Conservation (phyloP, 2,113 vertebrate species). For the Cichladusa arquata region DNA sequence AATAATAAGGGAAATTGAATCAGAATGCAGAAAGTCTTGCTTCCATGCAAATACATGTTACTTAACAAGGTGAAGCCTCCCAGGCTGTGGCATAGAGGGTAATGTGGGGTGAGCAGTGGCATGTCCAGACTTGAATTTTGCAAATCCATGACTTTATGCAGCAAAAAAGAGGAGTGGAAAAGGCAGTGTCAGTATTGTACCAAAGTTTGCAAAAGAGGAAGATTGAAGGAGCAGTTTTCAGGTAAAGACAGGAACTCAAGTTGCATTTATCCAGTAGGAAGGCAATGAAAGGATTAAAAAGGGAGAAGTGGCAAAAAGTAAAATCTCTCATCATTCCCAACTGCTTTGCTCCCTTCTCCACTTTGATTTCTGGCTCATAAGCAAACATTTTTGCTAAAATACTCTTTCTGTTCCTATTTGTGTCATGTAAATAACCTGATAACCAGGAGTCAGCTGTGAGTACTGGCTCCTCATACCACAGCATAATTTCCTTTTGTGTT, state of each 20-base stretch:
- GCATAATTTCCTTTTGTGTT: neutral
- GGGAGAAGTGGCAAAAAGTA: neutral
- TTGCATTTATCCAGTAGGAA: neutral
- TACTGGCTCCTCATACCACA: neutral
- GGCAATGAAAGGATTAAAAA: neutral
- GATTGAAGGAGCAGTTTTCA: neutral
- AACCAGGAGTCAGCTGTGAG: neutral
- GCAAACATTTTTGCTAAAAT: neutral
- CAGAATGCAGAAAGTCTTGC: neutral
- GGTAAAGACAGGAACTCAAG: neutral
- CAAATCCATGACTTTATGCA: neutral
- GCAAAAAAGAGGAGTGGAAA: neutral
- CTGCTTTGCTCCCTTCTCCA: neutral
- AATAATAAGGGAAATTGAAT: neutral
- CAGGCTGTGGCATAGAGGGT: neutral
- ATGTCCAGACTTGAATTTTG: neutral
- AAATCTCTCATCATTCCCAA: neutral
- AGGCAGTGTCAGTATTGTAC: neutral
- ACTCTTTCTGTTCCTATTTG: neutral
- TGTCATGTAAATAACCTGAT: neutral
- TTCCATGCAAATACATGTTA: accelerated
- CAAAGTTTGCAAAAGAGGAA: neutral
- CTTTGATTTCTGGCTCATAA: neutral
- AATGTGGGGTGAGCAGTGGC: neutral
- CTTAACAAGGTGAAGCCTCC: neutral